These are phyloP conservation scores for Tetrao urogallus DNA, from an alignment of 2,113 vertebrate genomes.

Conservation along the genomic window DNA sequence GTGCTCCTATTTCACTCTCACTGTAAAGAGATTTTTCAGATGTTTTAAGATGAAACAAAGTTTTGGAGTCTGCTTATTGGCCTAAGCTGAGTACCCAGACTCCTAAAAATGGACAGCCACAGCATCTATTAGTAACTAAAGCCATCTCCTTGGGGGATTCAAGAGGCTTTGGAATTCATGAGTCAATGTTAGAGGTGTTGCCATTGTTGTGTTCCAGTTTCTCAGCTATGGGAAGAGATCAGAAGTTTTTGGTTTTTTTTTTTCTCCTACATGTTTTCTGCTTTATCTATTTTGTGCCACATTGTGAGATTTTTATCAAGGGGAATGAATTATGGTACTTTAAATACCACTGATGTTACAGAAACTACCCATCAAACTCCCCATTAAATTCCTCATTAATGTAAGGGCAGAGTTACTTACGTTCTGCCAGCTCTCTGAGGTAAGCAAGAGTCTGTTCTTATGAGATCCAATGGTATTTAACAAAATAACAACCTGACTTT, in stretches of 20 bases:
- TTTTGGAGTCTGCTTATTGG: neutral
- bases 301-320: neutral
- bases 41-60: neutral
- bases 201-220: neutral
- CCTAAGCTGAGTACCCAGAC: neutral
- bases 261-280: neutral
- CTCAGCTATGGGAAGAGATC: neutral
- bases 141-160: neutral
- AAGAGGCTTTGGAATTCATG: neutral
- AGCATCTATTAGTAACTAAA: neutral
- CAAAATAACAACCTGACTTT: neutral
- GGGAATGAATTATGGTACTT: neutral
- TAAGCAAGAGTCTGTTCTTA: neutral
- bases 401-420: rapidly evolving
- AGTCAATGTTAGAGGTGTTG: neutral
- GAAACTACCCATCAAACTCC: neutral
- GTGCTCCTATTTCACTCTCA: too few species aligned
- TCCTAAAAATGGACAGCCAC: neutral
- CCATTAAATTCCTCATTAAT: neutral
- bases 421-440: neutral
- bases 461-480: neutral
- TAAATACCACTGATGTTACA: neutral
- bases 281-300: neutral
- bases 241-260: neutral
- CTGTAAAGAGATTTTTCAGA: neutral